Conservation (phyloP, 2,113 vertebrate species). For the Taurulus bubalis region DNA sequence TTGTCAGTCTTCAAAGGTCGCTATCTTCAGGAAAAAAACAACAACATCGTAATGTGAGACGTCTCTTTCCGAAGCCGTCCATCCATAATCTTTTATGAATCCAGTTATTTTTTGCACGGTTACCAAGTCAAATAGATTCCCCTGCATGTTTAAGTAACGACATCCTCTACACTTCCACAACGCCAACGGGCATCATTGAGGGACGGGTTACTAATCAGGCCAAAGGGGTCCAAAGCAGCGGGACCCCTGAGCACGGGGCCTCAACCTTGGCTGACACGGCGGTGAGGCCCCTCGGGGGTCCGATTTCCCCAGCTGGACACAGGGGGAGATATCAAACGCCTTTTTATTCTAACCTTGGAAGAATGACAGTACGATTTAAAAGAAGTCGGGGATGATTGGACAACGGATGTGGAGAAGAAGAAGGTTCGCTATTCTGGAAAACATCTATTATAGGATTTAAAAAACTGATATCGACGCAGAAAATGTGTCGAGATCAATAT, state of each 20-base stretch:
- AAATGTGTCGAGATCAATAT: no score
- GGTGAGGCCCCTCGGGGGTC: not conserved
- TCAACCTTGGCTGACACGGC: not conserved
- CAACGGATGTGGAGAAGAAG: not conserved
- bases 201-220: conserved; percentile 8
- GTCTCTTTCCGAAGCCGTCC: not conserved
- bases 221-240: not conserved
- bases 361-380: not conserved
- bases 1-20: not conserved
- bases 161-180: not conserved
- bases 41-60: not conserved
- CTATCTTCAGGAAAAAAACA: not conserved
- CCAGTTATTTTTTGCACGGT: not conserved
- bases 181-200: not conserved
- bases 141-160: not conserved
- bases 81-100: conserved; percentile 39
- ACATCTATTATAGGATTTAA: no score
- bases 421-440: not conserved
- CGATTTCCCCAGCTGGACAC: not conserved
- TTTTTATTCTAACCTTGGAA: not conserved
- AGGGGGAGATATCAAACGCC: not conserved
- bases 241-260: not conserved
- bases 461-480: no score
- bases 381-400: not conserved
- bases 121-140: no score